Conservation (phyloP, 2,797 vertebrate genomes). For the Pogonophryne albipinna region DNA sequence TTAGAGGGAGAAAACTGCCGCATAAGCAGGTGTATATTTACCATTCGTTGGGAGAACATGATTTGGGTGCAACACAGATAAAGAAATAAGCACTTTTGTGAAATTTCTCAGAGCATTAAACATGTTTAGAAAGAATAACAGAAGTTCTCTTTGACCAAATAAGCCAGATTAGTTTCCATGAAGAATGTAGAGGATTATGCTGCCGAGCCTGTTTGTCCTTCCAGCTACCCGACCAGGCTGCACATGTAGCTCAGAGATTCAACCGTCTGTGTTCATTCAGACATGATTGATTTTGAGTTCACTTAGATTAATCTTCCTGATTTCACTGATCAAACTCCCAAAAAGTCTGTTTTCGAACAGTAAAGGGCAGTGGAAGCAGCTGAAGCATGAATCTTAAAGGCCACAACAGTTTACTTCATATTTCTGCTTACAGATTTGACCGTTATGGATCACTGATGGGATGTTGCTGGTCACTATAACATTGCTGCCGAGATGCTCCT, state of each 20-base stretch:
- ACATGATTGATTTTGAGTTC: constrained; percentile 13
- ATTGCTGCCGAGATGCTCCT: constrained; percentile 96
- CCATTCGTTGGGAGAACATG: constrained; percentile 33
- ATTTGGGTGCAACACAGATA: constrained; percentile 47
- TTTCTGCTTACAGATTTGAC: constrained; percentile 95
- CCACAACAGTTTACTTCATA: not conserved
- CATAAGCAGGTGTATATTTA: constrained; percentile 48
- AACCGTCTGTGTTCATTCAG: constrained; percentile 18
- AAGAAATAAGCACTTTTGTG: constrained; percentile 76
- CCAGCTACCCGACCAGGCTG: constrained; percentile 64
- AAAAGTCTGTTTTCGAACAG: no score
- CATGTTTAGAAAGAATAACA: constrained; percentile 81
- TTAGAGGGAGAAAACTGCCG: constrained; percentile 35
- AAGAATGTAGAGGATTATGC: constrained; percentile 83
- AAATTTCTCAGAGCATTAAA: constrained; percentile 85
- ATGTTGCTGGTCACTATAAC: constrained; percentile 95
- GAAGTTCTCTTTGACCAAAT: constrained; percentile 83
- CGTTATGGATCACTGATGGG: constrained; percentile 93
- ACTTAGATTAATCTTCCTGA: constrained; percentile 21
- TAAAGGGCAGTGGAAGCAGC: not conserved
- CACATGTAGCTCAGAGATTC: constrained; percentile 51
- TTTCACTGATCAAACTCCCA: not conserved
- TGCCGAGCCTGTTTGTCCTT: constrained; percentile 72
- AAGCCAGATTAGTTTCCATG: constrained; percentile 83
- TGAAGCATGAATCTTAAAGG: not conserved